Base-by-base conservation (phyloP, 2,888 invertebrate species). In the Euspilapteryx auroguttella region DNA sequence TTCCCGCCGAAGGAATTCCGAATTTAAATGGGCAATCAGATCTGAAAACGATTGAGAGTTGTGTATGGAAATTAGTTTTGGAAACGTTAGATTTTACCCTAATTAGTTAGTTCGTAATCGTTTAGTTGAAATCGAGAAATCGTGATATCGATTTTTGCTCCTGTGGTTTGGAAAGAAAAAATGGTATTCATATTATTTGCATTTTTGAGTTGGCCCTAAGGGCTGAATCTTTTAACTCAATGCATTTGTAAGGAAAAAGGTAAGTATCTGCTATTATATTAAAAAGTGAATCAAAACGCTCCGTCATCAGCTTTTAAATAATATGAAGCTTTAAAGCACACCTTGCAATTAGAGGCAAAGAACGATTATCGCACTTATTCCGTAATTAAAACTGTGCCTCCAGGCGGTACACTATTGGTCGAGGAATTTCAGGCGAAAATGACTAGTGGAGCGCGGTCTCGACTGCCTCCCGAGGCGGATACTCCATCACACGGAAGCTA, bases 1-100 rank as follows among this genome's bases (percentile, higher is more conserved):
- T 54, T 15, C 13, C 26, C n/a, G 21, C 10, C 21, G 3, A n/a
- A 28, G 23, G 23, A 28, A 28, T 22, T 14, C 12, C 7, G 22
- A 14, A 23, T 15, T 15, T 28, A 28, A 28, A 28, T 22, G 22
- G 28, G 12, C 22, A 28, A 23, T 28, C 27, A 21, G 27, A 27
- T n/a, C 20, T 12, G 21, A 27, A 27, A 27, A 15, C 23, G 20
- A 21, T 22, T 23, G 20, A 14, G 14, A 28, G 22, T 28, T 14
- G 21, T n/a, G 10, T 28, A 28, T 28, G 28, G 21, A 28, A 28
- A 28, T 28, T 28, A 21, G 11, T n/a, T n/a, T 14, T 14, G 17
- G 14, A 28, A 28, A 28, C 28, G 28, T 22, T 23, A 17, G 17
- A 17, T 17, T 5, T 17, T 17, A 17, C 5, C 17, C 17, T 17